A percentile compares a stretch with the other conserved stretches of the same genome.
These are phyloP conservation scores for Aphidius colemani DNA, from an alignment of 2,888 invertebrate genomes.

Conservation along the genomic window DNA sequence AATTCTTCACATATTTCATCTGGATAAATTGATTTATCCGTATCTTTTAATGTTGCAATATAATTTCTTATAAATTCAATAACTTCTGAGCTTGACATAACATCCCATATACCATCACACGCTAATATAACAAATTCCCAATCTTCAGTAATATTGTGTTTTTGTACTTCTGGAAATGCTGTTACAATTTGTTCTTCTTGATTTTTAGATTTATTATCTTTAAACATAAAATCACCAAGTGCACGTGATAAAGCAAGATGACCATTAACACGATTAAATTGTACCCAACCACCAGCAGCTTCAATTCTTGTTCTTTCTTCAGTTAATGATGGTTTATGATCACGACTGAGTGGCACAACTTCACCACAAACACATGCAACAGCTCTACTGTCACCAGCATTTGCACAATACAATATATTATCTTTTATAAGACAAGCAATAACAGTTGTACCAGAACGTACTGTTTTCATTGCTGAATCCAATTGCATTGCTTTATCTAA, in stretches of 20 bases:
- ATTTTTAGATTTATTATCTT: slow-evolving; percentile 81
- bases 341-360: slow-evolving; percentile 74
- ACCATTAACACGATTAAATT: slow-evolving; percentile 97
- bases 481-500: slow-evolving; percentile 91
- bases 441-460: slow-evolving; percentile 94
- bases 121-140: slow-evolving; percentile 97
- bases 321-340: slow-evolving; percentile 95
- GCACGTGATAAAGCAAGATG: slow-evolving; percentile 95
- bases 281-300: slow-evolving; percentile 97
- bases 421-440: slow-evolving; percentile 85
- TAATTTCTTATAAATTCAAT: slow-evolving; percentile 85
- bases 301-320: slow-evolving; percentile 85
- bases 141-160: slow-evolving; percentile 78
- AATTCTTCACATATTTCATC: slow-evolving; percentile 95
- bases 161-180: slow-evolving; percentile 93
- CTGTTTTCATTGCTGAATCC: slow-evolving; percentile 86
- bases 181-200: slow-evolving; percentile 97
- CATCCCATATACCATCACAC: slow-evolving; percentile 99
- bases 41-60: slow-evolving; percentile 59
- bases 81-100: slow-evolving; percentile 93
- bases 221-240: slow-evolving; percentile 96
- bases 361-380: slow-evolving; percentile 85
- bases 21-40: slow-evolving; percentile 76
- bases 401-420: slow-evolving; percentile 86
- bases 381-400: slow-evolving; percentile 96